Conservation (phyloP, 1,140 invertebrate species). For the Drosophila sucinea region DNA sequence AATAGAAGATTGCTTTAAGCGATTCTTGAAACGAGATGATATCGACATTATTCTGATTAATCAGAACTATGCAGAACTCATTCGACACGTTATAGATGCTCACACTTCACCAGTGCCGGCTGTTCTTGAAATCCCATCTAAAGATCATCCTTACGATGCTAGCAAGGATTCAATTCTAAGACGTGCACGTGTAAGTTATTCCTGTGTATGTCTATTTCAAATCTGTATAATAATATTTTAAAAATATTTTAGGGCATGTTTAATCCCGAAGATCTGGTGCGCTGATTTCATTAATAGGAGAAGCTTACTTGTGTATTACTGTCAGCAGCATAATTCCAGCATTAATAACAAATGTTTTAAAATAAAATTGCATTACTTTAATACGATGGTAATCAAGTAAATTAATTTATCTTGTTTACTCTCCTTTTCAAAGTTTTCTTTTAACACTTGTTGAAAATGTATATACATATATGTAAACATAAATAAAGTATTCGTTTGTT, state of each 20-base stretch:
- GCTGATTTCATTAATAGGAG: slow-evolving; percentile 41
- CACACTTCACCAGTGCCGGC: slow-evolving; percentile 97
- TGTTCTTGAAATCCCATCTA: slow-evolving; percentile 99
- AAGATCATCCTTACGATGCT: slow-evolving; percentile 99
- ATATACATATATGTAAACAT: slow-evolving; percentile 6
- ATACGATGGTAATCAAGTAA: background rate
- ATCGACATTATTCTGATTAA: slow-evolving; percentile 99
- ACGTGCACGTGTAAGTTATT: slow-evolving; percentile 91
- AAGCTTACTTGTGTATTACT: background rate
- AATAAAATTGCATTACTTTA: background rate
- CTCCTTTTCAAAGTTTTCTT: background rate
- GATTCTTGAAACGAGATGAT: slow-evolving; percentile 97
- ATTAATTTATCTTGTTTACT: background rate
- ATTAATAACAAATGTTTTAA: slow-evolving; percentile 10
- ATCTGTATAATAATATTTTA: slow-evolving; percentile 34
- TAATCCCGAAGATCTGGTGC: slow-evolving; percentile 91
- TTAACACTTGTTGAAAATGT: slow-evolving; percentile 8
- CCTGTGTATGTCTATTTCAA: background rate
- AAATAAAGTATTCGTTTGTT: slow-evolving; percentile 11
- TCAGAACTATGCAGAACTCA: slow-evolving; percentile 99
- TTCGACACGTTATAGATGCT: slow-evolving; percentile 97
- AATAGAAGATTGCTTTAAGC: slow-evolving; percentile 98
- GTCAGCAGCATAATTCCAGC: slow-evolving; percentile 8
- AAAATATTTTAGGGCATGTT: slow-evolving; percentile 90
- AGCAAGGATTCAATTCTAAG: slow-evolving; percentile 98